Evolutionary conservation across 2,113 vertebrate genomes (phyloP).

Genomic region (Apteryx mantelli): DNA sequence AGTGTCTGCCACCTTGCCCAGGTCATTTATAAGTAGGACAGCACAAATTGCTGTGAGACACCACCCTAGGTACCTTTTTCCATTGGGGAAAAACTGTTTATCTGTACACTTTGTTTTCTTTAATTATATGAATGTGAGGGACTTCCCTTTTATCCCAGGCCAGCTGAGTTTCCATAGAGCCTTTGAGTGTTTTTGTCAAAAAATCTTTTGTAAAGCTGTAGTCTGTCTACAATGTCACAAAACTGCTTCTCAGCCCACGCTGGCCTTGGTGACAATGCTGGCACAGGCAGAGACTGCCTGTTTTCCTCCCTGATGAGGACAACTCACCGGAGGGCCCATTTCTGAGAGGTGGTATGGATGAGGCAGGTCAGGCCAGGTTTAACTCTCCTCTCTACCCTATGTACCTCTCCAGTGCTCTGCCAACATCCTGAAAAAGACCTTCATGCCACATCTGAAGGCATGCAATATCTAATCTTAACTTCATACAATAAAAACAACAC

Average conservation of each 20-base stretch:
- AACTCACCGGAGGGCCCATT: background rate
- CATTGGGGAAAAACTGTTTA: background rate
- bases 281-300: background rate
- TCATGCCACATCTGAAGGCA: background rate
- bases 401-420: background rate
- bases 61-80: background rate
- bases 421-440: background rate
- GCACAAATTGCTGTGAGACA: background rate
- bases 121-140: no score
- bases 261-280: background rate
- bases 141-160: background rate
- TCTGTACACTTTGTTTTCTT: accelerated
- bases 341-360: background rate
- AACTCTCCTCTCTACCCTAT: background rate
- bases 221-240: background rate
- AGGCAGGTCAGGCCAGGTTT: background rate
- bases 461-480: background rate
- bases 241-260: background rate
- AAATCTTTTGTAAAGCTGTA: background rate
- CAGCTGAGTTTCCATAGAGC: background rate
- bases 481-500: background rate
- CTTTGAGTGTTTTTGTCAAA: background rate
- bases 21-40: background rate
- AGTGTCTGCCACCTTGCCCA: background rate
- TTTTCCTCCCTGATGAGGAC: background rate